Conservation (phyloP, 2,888 invertebrate species). For the Acrocyrtus sp. region DNA sequence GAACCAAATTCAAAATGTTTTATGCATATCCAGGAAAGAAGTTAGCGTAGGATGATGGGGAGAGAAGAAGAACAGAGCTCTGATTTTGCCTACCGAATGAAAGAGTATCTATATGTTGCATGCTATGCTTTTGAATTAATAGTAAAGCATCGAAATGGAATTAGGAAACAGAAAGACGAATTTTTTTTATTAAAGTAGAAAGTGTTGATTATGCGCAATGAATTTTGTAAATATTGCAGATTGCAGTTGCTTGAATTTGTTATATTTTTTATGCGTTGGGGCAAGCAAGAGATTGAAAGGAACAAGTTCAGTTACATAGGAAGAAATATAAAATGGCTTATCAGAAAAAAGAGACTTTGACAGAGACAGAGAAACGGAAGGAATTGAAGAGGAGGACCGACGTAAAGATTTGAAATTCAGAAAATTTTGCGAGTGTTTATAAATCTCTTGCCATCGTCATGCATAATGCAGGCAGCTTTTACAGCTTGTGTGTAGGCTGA, state of each 20-base stretch:
- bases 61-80: neutral
- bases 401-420: neutral
- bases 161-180: neutral
- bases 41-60: neutral
- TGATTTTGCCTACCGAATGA: no score
- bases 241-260: neutral
- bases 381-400: neutral
- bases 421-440: neutral
- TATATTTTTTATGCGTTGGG: no score
- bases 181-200: neutral
- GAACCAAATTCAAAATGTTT: constrained; percentile 58
- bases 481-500: constrained; percentile 7
- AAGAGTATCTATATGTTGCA: no score
- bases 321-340: neutral
- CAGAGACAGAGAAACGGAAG: neutral
- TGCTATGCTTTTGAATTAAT: no score
- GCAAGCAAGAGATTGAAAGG: no score
- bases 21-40: neutral
- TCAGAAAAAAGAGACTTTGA: neutral
- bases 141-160: neutral
- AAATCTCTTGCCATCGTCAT: neutral
- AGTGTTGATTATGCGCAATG: neutral
- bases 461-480: neutral
- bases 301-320: no score
- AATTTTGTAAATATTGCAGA: neutral